Evolutionary conservation across 2,888 invertebrate species (phyloP).

Genomic region (Himalopsyche tibetana): DNA sequence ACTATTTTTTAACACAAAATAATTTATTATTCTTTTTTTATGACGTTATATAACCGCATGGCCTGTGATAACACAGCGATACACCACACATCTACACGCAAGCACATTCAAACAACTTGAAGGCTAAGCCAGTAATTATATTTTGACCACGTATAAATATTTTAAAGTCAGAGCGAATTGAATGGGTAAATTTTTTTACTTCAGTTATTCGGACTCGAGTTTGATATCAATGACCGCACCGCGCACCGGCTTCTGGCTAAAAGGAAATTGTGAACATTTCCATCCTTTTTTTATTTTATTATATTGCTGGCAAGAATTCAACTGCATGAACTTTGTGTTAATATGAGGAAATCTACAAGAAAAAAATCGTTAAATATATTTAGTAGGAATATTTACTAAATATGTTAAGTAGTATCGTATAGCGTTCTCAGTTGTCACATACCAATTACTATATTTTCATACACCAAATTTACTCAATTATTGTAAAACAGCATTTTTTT

Average conservation of each 20-base stretch:
- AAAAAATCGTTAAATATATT: too few relatives aligned
- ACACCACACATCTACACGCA: not conserved
- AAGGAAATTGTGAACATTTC: slow-evolving; percentile 18
- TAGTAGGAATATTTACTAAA: too few relatives aligned
- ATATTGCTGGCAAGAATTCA: too few relatives aligned
- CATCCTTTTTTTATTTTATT: not conserved
- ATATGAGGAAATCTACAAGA: too few relatives aligned
- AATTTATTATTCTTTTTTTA: not conserved
- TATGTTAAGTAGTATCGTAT: too few relatives aligned
- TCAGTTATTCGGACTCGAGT: not conserved
- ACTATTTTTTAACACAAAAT: too few relatives aligned
- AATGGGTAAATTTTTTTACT: not conserved
- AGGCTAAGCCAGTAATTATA: slow-evolving; percentile 30
- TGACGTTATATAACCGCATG: slow-evolving; percentile 31
- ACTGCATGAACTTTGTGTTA: too few relatives aligned
- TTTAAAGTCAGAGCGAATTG: not conserved
- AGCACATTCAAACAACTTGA: not conserved
- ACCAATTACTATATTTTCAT: too few relatives aligned
- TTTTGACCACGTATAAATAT: slow-evolving; percentile 27
- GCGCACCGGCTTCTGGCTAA: not conserved
- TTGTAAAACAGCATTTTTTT: too few relatives aligned
- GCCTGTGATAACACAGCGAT: slow-evolving; percentile 3
- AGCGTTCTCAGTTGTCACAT: too few relatives aligned
- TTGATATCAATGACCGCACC: slow-evolving; percentile 32
- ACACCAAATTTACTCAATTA: too few relatives aligned